Conservation (phyloP, 2,113 vertebrate species). For the Chrysochloris asiatica region DNA sequence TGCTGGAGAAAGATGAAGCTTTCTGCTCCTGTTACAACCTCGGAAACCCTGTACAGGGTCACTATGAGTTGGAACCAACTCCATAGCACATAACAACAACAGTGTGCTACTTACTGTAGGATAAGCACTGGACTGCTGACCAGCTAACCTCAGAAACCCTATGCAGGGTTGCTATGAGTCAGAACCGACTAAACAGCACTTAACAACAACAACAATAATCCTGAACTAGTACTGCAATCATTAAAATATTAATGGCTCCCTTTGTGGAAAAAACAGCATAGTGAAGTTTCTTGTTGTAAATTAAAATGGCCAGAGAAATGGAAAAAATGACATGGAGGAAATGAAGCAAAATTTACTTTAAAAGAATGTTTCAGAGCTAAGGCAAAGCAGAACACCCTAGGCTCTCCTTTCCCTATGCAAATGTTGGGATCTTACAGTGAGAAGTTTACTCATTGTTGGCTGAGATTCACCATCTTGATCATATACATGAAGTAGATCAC, state of each 20-base stretch:
- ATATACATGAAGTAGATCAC: accelerated
- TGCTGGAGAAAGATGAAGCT: no score
- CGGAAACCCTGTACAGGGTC: no score
- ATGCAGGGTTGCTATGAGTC: no score
- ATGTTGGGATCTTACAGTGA: background rate
- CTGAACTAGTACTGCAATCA: background rate
- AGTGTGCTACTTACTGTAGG: no score
- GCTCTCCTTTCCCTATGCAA: background rate
- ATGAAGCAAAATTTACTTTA: background rate
- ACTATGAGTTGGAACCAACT: no score
- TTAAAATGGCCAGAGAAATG: background rate
- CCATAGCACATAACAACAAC: no score
- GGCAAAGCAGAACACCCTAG: background rate
- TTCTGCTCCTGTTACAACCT: no score
- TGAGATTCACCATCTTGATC: background rate
- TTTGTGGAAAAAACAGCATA: constrained; percentile 31
- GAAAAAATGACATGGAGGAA: background rate
- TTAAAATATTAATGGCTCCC: constrained; percentile 53
- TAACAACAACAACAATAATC: no score
- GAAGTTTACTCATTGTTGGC: background rate
- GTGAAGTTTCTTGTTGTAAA: background rate
- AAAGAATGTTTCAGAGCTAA: background rate
- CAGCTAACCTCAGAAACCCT: no score
- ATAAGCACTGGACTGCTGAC: no score
- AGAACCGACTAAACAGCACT: no score